Evolutionary conservation across 2,888 invertebrate species (phyloP), one percentile per base, ranked within the genome.

Genomic region (Lathronympha strigana): DNA sequence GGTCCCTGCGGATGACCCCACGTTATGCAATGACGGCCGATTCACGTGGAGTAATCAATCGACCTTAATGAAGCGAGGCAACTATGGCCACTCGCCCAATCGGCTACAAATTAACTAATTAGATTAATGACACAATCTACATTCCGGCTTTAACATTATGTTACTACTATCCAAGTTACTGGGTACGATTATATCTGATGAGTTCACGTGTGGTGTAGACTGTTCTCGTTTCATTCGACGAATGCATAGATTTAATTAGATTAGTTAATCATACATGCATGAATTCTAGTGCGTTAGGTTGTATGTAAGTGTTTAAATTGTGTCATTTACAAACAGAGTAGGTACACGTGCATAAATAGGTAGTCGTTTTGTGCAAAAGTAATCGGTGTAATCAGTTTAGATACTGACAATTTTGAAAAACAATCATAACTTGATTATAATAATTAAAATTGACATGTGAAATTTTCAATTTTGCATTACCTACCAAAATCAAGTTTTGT

Each of bases 41-140:
- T 40, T 43, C 50, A 23, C 28, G 36, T 58, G 33, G 64, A 58
- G 60, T 63, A 63, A 45, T 64, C 64, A 61, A 66, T 61, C 66
- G 54, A 54, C 60, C 61, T 61, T 61, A 61, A 61, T 66, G 45
- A 55, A 55, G 23, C 43, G 58, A 36, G 31, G 54, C 66, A 53
- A 31, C 38, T 36, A 25, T 25, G 33, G 36, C 55, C 49, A 21
- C 40, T 49, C 15, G 55, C 2, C 38, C 38, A 66, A 66, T 66
- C 66, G 66, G 60, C 66, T 53, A 38, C 61, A 40, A 66, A 66
- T 66, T 47, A 60, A 54, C 47, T 15, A 61, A 61, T 54, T 61
- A 61, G 47, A 49, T 49, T 55, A 63, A 63, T 23, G 62, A 66
- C 21, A 57, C 61, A 28, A 61, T 40, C 53, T 61, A 38, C 66